Evolutionary conservation across 2,888 invertebrate species (phyloP), one percentile per base, ranked within the genome.

Genomic region (Sinodicranocentrus sp.): DNA sequence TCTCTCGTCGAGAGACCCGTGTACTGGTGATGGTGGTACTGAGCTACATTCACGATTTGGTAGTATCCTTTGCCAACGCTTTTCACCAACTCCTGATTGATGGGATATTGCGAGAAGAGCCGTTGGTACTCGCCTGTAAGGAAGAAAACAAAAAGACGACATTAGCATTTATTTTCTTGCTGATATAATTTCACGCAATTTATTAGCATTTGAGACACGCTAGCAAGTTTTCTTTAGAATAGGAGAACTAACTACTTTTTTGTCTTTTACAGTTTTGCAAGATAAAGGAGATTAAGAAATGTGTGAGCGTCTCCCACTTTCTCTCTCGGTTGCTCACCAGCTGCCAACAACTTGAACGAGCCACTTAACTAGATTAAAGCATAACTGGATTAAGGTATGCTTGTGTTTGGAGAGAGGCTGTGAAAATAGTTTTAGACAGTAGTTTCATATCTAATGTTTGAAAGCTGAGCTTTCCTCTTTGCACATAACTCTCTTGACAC

Each of bases 11-110:
- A 87, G 43, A 88, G 76, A 0, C 86, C 97, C 95, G 97, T 95
- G 92, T 97, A 97, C 92, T 97, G 96, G 94, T 97, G 97, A 92
- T 97, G 96, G 87, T 97, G 94, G 91, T 97, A 92, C 93, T 97
- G 97, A 89, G 97, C 96, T 88, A 97, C 97, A 92, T 97, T 97
- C 43, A 84, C 84, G 8, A 84, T 80, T 68, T 97, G 97, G 92
- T 97, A 97, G 92, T 95, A 96, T 91, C 96, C 95, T 87, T 95
- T 94, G 89, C 96, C 96, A 92, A 97, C 96, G 92, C 96, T 96
- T 89, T 95, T 94, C 89, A 97, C 95, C 92, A 97, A 92, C 92
- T 97, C 96, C 91, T 96, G 96, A 92, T 97, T 97, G 91, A 97
- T 96, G 90, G 95, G 94, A 92, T 95, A 97, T 91, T 96, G 96